Evolutionary conservation across 1,140 invertebrate species (phyloP).

Genomic region (Ceratosolen solmsi): DNA sequence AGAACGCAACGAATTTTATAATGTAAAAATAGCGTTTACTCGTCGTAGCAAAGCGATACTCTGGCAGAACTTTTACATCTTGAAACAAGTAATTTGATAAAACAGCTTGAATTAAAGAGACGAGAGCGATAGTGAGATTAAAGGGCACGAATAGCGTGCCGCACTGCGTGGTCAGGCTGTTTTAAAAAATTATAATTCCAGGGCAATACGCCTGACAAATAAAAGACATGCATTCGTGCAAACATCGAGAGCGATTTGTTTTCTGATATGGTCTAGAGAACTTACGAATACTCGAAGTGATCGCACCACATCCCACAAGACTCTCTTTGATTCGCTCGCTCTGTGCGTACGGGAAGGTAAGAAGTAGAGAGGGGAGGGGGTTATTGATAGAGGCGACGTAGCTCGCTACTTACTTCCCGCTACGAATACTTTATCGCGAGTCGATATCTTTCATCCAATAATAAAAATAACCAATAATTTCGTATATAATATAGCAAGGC

Average conservation of each 20-base stretch:
- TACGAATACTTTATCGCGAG: too few species aligned
- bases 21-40: background rate
- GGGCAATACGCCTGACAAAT: constrained; percentile 6
- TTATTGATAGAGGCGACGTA: too few species aligned
- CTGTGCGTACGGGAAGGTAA: background rate
- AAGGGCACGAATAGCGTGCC: too few species aligned
- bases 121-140: too few species aligned
- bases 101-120: background rate
- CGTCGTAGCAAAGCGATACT: constrained; percentile 2
- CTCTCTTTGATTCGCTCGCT: constrained; percentile 13
- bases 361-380: background rate
- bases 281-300: constrained; percentile 29
- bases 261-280: constrained; percentile 24
- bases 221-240: constrained; percentile 39
- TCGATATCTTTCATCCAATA: too few species aligned
- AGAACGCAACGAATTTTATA: background rate
- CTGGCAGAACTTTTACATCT: background rate
- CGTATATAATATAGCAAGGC: too few species aligned
- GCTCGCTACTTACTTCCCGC: too few species aligned
- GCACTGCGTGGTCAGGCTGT: background rate
- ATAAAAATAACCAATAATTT: too few species aligned
- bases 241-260: constrained; percentile 27
- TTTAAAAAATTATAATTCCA: constrained; percentile 13
- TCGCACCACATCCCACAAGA: constrained; percentile 20
- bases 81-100: constrained; percentile 4